Conservation (phyloP, 92 coral and sea anemone species). For the Epizoanthus scotinus region DNA sequence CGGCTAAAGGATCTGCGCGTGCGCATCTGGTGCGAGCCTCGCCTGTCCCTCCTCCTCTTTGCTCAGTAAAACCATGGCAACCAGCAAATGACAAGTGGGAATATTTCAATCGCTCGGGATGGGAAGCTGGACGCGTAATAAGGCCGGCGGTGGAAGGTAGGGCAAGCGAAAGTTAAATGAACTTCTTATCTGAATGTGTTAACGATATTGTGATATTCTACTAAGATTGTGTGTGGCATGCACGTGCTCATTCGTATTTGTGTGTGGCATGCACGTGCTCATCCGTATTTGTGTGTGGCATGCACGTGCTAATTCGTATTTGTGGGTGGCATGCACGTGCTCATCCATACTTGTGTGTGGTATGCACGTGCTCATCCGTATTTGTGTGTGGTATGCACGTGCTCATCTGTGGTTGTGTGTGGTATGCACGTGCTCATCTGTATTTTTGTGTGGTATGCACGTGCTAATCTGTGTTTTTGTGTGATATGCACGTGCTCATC, state of each 20-base stretch:
- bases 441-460: no score
- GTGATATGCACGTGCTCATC: no score
- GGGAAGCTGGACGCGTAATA: conserved; percentile 57
- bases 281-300: neutral
- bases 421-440: no score
- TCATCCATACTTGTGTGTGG: neutral
- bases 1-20: conserved; percentile 71
- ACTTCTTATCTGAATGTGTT: neutral
- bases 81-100: conserved; percentile 66
- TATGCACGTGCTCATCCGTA: neutral
- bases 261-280: neutral
- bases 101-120: conserved; percentile 64
- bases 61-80: conserved; percentile 67
- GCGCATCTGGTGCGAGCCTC: conserved; percentile 58
- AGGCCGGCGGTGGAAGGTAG: conserved; percentile 64
- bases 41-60: conserved; percentile 78
- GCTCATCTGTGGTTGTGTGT: no score
- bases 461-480: no score
- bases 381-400: no score
- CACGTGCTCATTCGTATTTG: neutral
- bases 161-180: neutral
- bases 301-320: neutral
- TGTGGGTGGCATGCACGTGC: neutral
- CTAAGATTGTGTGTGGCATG: no score
- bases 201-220: no score